phyloP scores from a whole-genome alignment of 1,140 invertebrate species.

The Spodoptera litura region DNA sequence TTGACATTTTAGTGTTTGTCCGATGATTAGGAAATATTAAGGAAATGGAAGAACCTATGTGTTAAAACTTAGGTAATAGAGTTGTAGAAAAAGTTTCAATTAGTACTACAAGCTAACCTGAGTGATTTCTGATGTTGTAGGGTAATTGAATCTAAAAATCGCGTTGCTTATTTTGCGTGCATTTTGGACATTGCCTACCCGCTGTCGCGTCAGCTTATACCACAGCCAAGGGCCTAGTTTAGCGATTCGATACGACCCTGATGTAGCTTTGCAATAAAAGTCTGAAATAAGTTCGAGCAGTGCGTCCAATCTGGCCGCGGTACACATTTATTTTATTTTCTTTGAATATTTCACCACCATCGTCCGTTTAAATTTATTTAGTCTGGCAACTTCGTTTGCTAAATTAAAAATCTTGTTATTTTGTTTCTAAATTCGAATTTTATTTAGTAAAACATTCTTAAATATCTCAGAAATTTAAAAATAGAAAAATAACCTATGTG shows the following conservation, averaged over 20 bases:
- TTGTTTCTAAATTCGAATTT: constrained; percentile 12
- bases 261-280: constrained; percentile 56
- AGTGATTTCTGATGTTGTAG: no score
- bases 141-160: no score
- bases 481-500: no score
- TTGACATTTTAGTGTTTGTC: no score
- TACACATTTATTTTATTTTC: constrained; percentile 42
- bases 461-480: no score
- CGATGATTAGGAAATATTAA: no score
- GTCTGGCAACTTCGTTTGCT: constrained; percentile 24
- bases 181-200: background rate
- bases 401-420: constrained; percentile 34
- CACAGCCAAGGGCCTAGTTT: constrained; percentile 16
- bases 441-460: background rate
- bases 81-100: no score
- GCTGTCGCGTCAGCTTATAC: background rate
- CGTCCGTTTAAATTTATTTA: constrained; percentile 37
- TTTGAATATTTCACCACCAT: constrained; percentile 41
- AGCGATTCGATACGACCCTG: constrained; percentile 51
- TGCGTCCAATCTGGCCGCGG: constrained; percentile 4
- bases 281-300: constrained; percentile 54
- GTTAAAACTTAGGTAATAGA: no score
- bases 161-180: background rate
- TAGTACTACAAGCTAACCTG: no score
- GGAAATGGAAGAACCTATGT: no score